These are phyloP conservation scores for Rhabdomys dilectus DNA, from an alignment of 2,113 vertebrate species.

Conservation along the genomic window DNA sequence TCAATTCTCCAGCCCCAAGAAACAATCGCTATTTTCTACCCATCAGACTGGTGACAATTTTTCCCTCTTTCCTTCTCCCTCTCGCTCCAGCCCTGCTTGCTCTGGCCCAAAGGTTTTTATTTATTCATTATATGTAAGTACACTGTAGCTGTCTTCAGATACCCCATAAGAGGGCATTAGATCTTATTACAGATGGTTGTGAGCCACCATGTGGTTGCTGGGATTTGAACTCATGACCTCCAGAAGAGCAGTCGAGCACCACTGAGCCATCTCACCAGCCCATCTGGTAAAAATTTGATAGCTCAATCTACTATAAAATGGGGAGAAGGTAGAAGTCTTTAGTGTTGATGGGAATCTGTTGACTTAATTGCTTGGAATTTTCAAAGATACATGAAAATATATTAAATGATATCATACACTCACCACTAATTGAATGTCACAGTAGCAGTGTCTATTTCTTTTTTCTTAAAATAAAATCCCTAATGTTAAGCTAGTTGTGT, in stretches of 20 bases:
- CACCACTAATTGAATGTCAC: not conserved
- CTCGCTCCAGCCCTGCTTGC: not conserved
- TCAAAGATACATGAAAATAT: not conserved
- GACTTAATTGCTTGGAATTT: conserved; percentile 8
- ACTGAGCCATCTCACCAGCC: not conserved
- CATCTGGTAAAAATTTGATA: conserved; percentile 2
- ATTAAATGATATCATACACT: conserved; percentile 23
- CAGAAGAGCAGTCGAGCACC: not conserved
- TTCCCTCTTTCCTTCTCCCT: no score
- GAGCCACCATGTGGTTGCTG: no score
- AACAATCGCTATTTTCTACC: not conserved
- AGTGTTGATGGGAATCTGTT: not conserved
- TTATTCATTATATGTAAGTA: no score
- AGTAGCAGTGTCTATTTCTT: not conserved
- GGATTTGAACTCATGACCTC: not conserved
- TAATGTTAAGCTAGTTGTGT: not conserved
- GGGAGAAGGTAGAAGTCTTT: not conserved
- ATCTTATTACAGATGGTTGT: no score
- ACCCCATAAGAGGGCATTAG: no score
- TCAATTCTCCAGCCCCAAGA: not conserved
- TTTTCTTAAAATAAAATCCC: not conserved
- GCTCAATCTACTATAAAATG: not conserved
- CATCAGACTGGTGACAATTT: not conserved
- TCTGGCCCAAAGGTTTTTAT: no score
- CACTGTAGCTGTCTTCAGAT: no score